phyloP scores from a whole-genome alignment of 2,888 invertebrate genomes.

The Acleris literana region DNA sequence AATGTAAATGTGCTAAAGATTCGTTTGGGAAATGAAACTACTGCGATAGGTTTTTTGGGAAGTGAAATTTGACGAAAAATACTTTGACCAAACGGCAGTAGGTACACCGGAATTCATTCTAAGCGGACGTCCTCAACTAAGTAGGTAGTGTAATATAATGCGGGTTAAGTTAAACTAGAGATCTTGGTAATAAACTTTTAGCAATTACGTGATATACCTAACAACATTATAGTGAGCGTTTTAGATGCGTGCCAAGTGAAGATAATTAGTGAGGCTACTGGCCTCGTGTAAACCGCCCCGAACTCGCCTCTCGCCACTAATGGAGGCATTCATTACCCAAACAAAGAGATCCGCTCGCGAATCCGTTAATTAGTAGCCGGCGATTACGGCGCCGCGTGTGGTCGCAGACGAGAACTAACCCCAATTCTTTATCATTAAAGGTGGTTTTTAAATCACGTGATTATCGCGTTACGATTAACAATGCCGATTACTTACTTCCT shows the following conservation, averaged over 20 bases:
- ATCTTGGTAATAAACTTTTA: too few relatives aligned
- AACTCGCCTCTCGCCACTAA: background rate
- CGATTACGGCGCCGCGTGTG: background rate
- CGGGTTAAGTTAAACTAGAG: too few relatives aligned
- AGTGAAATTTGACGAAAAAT: too few relatives aligned
- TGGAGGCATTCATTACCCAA: conserved; percentile 13
- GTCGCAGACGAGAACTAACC: background rate
- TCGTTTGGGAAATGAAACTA: too few relatives aligned
- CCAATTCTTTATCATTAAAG: background rate
- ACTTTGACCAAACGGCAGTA: too few relatives aligned
- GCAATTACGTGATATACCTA: background rate
- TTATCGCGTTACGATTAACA: background rate
- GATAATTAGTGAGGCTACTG: background rate
- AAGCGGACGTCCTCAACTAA: too few relatives aligned
- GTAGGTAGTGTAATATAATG: too few relatives aligned
- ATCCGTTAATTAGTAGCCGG: conserved; percentile 11
- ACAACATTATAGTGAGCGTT: background rate
- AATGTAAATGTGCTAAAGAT: too few relatives aligned
- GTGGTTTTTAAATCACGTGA: background rate
- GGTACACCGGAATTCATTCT: too few relatives aligned
- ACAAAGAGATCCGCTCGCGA: conserved; percentile 11
- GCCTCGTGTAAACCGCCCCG: background rate
- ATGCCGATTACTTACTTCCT: too few relatives aligned
- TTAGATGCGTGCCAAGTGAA: too few relatives aligned
- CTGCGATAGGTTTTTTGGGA: too few relatives aligned